These are phyloP conservation scores for Taphrorychus bicolor DNA, from an alignment of 2,888 invertebrate species.

Conservation along the genomic window DNA sequence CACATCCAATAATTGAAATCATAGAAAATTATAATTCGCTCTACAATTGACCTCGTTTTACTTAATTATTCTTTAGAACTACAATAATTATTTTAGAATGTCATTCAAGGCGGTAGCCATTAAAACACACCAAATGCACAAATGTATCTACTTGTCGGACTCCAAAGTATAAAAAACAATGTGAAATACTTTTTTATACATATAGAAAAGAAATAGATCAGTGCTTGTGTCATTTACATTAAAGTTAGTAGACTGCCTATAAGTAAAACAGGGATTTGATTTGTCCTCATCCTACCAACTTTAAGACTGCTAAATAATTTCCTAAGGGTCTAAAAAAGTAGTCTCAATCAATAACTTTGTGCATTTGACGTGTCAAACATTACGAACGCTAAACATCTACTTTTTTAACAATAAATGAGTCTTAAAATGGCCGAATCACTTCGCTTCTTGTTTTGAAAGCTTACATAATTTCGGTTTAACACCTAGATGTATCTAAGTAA, in stretches of 20 bases:
- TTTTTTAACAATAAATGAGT: background rate
- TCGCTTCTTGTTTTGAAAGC: background rate
- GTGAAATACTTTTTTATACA: no score
- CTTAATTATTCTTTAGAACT: background rate
- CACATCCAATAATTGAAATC: background rate
- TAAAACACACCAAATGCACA: background rate
- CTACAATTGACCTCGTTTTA: constrained; percentile 3
- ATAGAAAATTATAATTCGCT: background rate
- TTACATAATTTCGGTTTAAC: background rate
- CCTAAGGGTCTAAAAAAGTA: background rate
- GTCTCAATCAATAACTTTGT: background rate
- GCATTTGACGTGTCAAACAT: background rate
- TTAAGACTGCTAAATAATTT: no score
- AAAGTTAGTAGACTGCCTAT: no score
- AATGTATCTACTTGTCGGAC: no score
- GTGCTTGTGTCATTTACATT: no score
- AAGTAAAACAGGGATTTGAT: no score
- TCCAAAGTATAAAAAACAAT: no score
- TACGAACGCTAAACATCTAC: background rate
- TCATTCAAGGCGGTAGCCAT: background rate
- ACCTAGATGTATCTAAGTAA: background rate
- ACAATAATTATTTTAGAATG: background rate
- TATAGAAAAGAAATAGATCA: no score
- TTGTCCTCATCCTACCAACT: no score
- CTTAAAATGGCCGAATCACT: background rate